Conservation (phyloP, 2,113 vertebrate genomes). For the Melanocharis versteri region DNA sequence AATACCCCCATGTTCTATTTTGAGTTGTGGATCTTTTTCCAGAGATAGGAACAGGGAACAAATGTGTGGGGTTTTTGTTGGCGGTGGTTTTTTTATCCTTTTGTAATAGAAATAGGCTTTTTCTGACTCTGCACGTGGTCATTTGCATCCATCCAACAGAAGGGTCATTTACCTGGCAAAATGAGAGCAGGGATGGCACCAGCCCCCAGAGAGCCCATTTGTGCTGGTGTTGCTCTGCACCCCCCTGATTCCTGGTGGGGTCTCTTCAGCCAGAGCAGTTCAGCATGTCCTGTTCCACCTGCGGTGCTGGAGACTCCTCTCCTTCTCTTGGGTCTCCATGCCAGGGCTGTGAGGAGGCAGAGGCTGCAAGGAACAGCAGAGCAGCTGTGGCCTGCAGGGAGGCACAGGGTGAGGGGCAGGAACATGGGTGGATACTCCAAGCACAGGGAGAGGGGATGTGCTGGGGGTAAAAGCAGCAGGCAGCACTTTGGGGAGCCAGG, state of each 20-base stretch:
- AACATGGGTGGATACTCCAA: neutral
- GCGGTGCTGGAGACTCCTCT: neutral
- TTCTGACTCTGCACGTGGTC: neutral
- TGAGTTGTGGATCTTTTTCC: neutral
- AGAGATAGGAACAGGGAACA: accelerated
- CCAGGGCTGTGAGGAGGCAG: neutral
- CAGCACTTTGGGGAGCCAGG: neutral
- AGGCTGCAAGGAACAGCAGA: neutral
- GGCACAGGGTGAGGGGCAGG: neutral
- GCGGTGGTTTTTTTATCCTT: neutral
- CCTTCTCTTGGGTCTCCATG: neutral
- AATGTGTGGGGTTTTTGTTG: neutral
- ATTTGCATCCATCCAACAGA: neutral
- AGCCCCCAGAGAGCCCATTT: neutral
- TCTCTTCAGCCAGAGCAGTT: neutral
- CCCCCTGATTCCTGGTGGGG: neutral
- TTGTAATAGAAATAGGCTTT: neutral
- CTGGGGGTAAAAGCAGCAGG: neutral
- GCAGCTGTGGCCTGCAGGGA: neutral
- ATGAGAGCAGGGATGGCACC: neutral
- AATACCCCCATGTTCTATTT: neutral
- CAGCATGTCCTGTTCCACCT: accelerated
- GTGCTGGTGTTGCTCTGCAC: neutral
- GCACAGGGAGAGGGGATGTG: neutral
- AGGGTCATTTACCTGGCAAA: neutral